phyloP scores from a whole-genome alignment of 1,140 invertebrate genomes.

The Atta texana region DNA sequence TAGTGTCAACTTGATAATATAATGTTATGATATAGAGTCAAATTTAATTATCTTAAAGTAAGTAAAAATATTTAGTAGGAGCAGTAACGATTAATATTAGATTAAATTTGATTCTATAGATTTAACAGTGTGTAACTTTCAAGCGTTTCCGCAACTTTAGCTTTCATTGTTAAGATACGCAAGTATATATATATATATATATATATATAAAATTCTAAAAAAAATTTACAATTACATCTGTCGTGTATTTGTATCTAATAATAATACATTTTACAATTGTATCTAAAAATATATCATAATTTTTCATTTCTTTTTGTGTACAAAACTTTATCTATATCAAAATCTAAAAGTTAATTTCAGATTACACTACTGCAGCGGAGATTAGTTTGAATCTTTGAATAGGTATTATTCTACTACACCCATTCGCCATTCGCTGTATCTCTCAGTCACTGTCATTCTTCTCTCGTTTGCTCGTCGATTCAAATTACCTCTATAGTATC shows the following conservation, averaged over 20 bases:
- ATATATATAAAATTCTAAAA: not conserved
- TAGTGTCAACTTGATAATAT: too few species aligned
- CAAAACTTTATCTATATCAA: not conserved
- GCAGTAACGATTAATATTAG: too few species aligned
- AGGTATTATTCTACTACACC: constrained; percentile 42
- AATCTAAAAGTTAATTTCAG: constrained; percentile 4
- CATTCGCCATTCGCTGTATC: constrained; percentile 13
- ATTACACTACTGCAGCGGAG: constrained; percentile 12
- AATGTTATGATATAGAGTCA: too few species aligned
- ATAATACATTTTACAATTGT: too few species aligned
- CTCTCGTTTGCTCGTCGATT: constrained; percentile 63
- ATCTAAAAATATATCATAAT: not conserved
- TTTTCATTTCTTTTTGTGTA: not conserved
- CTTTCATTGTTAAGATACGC: not conserved
- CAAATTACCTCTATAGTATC: constrained; percentile 55
- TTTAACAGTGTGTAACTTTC: not conserved
- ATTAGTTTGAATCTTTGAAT: constrained; percentile 57
- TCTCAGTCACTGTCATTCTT: constrained; percentile 47
- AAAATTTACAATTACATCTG: not conserved
- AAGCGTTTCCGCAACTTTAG: not conserved
- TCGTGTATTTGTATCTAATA: not conserved
- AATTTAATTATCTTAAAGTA: too few species aligned
- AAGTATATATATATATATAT: too few species aligned
- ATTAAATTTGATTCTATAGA: too few species aligned
- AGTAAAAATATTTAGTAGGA: too few species aligned